A percentile compares a stretch with the other conserved stretches of the same genome.
phyloP scores from a whole-genome alignment of 92 coral and sea anemone species.

The Chrysogorgia sp. region DNA sequence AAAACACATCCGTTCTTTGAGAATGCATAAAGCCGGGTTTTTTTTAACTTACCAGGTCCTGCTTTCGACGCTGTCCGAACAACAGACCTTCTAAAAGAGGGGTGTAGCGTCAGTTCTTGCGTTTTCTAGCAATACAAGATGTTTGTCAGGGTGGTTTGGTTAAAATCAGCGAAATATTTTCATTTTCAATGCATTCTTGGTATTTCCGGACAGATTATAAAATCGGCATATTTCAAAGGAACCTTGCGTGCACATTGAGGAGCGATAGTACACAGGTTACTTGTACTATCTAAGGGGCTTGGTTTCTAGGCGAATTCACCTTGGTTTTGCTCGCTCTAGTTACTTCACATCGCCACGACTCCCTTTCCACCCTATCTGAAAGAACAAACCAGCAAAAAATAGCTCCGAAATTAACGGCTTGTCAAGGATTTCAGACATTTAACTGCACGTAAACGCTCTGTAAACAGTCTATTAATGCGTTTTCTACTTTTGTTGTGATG shows the following conservation, averaged over 20 bases:
- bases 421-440: background rate
- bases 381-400: no score
- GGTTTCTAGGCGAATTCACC: background rate
- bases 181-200: constrained; percentile 40
- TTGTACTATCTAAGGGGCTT: background rate
- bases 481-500: background rate
- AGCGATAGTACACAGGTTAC: constrained; percentile 19
- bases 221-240: constrained; percentile 47
- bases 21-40: no score
- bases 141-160: constrained; percentile 35
- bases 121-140: background rate
- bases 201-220: constrained; percentile 44
- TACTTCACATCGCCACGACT: background rate
- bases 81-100: background rate
- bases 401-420: no score
- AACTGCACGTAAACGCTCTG: background rate
- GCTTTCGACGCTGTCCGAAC: background rate
- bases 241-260: constrained; percentile 3
- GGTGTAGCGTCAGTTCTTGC: background rate
- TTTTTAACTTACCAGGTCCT: no score
- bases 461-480: background rate
- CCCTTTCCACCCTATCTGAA: no score
- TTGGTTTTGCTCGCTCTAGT: background rate
- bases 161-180: constrained; percentile 31
- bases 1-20: no score